Percentiles rank a stretch among this genome's conserved stretches.
These are phyloP conservation scores for Ginglymostoma cirratum DNA, from an alignment of 2,113 vertebrate species.

Conservation along the genomic window DNA sequence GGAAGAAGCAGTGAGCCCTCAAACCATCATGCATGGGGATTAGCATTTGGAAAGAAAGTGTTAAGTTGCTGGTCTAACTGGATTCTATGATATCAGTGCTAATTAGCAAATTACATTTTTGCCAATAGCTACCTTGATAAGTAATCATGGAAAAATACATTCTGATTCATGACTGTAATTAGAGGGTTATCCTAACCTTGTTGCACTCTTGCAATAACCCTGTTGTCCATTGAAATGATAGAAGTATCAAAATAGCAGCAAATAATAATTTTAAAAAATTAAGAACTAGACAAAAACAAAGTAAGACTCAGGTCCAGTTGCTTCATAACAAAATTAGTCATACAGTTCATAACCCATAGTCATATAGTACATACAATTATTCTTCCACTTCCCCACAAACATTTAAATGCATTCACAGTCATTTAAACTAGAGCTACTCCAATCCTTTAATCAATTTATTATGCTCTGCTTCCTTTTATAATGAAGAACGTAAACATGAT, in stretches of 20 bases:
- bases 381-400: not conserved
- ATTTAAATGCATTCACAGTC: not conserved
- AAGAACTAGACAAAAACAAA: not conserved
- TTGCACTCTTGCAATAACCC: not conserved
- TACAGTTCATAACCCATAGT: not conserved
- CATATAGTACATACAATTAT: not conserved
- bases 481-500: not conserved
- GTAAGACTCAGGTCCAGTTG: not conserved
- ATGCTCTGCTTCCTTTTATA: not conserved
- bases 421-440: not conserved
- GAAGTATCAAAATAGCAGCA: not conserved
- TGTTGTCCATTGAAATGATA: not conserved
- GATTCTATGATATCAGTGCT: not conserved
- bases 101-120: not conserved
- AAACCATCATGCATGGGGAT: not conserved
- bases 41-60: not conserved
- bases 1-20: no score
- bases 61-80: not conserved
- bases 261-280: not conserved
- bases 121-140: not conserved
- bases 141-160: not conserved
- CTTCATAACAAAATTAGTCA: not conserved
- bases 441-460: not conserved
- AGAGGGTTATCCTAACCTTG: not conserved
- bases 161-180: not conserved